Evolutionary conservation across 1,140 invertebrate genomes (phyloP), one percentile per base, ranked within the genome.

Genomic region (Nasonia giraulti): DNA sequence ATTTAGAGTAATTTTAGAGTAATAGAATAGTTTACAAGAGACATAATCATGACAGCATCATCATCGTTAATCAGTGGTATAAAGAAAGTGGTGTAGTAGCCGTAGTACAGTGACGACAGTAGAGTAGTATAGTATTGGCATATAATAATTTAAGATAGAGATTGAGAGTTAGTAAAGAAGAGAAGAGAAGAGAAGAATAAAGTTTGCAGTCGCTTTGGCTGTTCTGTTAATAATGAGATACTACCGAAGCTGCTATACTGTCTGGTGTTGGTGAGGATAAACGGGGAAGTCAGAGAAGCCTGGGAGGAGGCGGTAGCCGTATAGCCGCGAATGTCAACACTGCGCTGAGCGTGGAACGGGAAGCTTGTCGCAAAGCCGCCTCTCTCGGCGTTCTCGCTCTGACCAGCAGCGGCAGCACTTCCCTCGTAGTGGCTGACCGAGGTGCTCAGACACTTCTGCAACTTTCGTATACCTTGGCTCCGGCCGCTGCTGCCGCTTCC

Each of bases 221-320:
- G 91, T 68, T 55, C 68, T 82, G 66, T 85, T 76, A 81, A 81
- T 82, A 44, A 62, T 74, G 91, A 91, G 92, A 96, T 97, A 97
- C 96, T 97, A 97, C 96, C 96, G 96, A 97, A 97, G 96, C 96
- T 97, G 96, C 96, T 96, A 96, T 97, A 97, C 95, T 97, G 96
- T 94, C 96, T 95, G 94, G 96, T 96, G 94, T 90, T 93, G 92
- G 89, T 92, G 91, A 93, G 90, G 88, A 92, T 91, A 90, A 91
- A 92, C 91, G 92, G 92, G 89, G 91, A 91, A 89, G 82, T 80
- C 90, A 89, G 86, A 89, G 91, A 91, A 89, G 91, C 88, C 91
- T 92, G 91, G 88, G 90, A 89, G 23, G 80, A 82, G 77, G 84
- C 50, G 88, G 89, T 89, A 88, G 90, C 89, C 88, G 91, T 86